phyloP scores from a whole-genome alignment of 2,888 invertebrate genomes.

The Protonemura montana region DNA sequence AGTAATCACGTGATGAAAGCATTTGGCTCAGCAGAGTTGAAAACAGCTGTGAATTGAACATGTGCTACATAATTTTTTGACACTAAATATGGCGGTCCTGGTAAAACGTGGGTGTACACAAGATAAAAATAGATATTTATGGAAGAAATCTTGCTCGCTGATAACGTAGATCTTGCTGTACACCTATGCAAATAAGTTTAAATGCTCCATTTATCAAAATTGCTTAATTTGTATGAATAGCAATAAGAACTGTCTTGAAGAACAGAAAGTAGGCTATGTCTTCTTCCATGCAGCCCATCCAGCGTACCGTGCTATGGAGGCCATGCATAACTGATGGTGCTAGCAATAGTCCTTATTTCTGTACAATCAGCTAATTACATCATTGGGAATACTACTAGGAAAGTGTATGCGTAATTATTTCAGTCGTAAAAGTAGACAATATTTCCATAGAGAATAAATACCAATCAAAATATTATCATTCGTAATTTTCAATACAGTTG shows the following conservation, averaged over 20 bases:
- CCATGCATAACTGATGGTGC: not conserved
- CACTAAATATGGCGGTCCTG: too few relatives aligned
- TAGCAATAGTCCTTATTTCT: too few relatives aligned
- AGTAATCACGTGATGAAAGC: not conserved
- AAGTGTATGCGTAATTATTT: too few relatives aligned
- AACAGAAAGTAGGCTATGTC: not conserved
- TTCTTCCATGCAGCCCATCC: not conserved
- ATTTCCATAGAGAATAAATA: too few relatives aligned
- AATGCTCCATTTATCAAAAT: not conserved
- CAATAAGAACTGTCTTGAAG: not conserved
- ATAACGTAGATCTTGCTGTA: not conserved
- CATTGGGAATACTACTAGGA: too few relatives aligned
- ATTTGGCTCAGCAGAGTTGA: not conserved
- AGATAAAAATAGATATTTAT: not conserved
- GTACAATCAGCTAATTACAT: too few relatives aligned
- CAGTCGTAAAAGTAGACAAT: too few relatives aligned
- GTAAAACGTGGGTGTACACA: too few relatives aligned
- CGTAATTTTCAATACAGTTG: too few relatives aligned
- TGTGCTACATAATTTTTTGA: not conserved
- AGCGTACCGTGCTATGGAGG: not conserved
- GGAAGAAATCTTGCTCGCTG: not conserved
- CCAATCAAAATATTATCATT: too few relatives aligned
- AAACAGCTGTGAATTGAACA: not conserved
- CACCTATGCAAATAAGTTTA: not conserved
- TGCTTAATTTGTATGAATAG: not conserved